Conservation (phyloP, 2,888 invertebrate species). For the Rhagonycha fulva region DNA sequence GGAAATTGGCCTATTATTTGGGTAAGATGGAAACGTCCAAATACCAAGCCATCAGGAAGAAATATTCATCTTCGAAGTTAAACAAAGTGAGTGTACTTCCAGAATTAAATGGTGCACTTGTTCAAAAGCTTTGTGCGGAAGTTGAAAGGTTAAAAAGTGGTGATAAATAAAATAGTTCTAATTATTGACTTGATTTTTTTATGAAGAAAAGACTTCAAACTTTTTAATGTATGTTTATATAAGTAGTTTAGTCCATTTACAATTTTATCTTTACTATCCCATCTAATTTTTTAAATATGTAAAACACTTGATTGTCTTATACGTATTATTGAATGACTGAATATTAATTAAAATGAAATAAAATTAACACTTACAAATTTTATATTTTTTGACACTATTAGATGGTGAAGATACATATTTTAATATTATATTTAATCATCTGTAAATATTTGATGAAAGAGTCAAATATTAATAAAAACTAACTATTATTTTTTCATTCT, state of each 20-base stretch:
- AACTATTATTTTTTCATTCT: background rate
- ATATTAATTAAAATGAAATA: background rate
- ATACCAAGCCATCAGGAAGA: constrained; percentile 70
- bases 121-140: constrained; percentile 39
- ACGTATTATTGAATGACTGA: background rate
- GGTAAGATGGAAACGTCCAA: constrained; percentile 71
- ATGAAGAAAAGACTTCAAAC: background rate
- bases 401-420: background rate
- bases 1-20: constrained; percentile 71
- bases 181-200: background rate
- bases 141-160: background rate
- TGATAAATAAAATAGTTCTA: background rate
- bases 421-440: background rate
- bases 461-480: background rate
- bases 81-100: constrained; percentile 68
- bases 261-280: background rate
- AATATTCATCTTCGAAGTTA: constrained; percentile 64
- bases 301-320: background rate
- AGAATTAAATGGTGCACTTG: constrained; percentile 60
- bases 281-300: background rate
- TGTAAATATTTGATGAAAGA: background rate
- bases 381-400: background rate
- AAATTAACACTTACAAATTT: background rate
- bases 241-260: background rate
- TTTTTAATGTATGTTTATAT: background rate